Percentiles rank a stretch among this genome's conserved stretches.
Conservation (phyloP, 2,797 vertebrate species). For the Syngnathus rostellatus region DNA sequence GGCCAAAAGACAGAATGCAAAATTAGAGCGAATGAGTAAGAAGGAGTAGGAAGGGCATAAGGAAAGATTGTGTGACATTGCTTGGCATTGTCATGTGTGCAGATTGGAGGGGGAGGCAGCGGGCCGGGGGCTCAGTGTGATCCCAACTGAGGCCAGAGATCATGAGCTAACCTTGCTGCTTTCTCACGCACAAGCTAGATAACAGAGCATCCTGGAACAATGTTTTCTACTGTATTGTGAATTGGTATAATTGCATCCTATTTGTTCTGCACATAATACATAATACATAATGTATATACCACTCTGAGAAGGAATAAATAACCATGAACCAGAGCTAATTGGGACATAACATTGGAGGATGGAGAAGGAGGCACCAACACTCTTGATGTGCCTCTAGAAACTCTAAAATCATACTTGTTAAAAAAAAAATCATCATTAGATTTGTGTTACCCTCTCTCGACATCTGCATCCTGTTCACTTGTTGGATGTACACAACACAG, state of each 20-base stretch:
- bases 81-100: slow-evolving; percentile 50
- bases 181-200: not conserved
- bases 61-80: slow-evolving; percentile 42
- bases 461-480: no score
- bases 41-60: slow-evolving; percentile 17
- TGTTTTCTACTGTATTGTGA: not conserved
- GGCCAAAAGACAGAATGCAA: slow-evolving; percentile 7
- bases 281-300: not conserved
- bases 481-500: no score
- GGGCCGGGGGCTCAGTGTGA: slow-evolving; percentile 50
- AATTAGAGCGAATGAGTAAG: slow-evolving; percentile 5
- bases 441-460: no score
- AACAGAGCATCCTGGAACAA: not conserved
- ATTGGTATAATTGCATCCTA: not conserved
- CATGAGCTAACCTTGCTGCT: slow-evolving; percentile 40
- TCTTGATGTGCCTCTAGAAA: no score
- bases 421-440: no score
- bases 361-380: no score
- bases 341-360: no score
- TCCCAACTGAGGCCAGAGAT: slow-evolving; percentile 47
- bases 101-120: slow-evolving; percentile 49
- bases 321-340: not conserved
- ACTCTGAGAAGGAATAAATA: not conserved
- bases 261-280: not conserved
- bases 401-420: no score